phyloP scores from a whole-genome alignment of 2,113 vertebrate genomes.

The Oryctolagus cuniculus region DNA sequence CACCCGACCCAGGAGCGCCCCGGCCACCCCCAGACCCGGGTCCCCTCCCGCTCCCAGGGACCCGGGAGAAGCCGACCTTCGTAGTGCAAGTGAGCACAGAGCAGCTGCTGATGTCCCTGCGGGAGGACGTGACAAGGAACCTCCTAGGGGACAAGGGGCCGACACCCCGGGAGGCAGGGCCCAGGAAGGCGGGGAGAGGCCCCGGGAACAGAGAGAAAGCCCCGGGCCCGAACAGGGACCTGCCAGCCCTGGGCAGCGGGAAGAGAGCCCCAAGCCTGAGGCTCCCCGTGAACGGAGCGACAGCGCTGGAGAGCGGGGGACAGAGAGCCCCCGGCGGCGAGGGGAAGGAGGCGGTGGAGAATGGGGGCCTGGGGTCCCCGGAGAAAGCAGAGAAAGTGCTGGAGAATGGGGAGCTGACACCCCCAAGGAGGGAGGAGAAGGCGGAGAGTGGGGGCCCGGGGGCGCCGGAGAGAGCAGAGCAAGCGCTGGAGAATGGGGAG shows the following conservation, averaged over 20 bases:
- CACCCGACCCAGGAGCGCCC: conserved; percentile 84
- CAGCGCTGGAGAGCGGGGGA: conserved; percentile 69
- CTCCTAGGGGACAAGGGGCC: conserved; percentile 88
- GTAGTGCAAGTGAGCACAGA: conserved; percentile 96
- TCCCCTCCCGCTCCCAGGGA: conserved; percentile 52
- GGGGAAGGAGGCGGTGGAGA: conserved; percentile 71
- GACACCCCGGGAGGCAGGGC: conserved; percentile 69
- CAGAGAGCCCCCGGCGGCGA: conserved; percentile 61
- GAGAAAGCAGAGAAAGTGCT: conserved; percentile 78
- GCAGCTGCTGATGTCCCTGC: conserved; percentile 92
- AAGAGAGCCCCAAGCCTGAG: conserved; percentile 66
- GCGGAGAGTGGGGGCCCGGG: conserved; percentile 70
- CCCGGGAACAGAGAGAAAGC: conserved; percentile 72
- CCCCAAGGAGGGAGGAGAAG: conserved; percentile 72
- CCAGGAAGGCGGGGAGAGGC: conserved; percentile 65
- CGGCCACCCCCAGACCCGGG: conserved; percentile 84
- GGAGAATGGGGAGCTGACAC: conserved; percentile 81
- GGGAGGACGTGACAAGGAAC: conserved; percentile 94
- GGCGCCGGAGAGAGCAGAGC: conserved; percentile 76
- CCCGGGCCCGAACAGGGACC: conserved; percentile 54
- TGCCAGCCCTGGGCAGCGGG: conserved; percentile 50
- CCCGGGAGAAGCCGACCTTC: conserved; percentile 86
- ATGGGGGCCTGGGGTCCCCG: conserved; percentile 65
- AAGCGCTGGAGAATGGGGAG: conserved; percentile 81
- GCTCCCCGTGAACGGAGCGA: conserved; percentile 69